These are phyloP conservation scores for Neogobius melanostomus DNA, from an alignment of 2,113 vertebrate species.

Conservation along the genomic window DNA sequence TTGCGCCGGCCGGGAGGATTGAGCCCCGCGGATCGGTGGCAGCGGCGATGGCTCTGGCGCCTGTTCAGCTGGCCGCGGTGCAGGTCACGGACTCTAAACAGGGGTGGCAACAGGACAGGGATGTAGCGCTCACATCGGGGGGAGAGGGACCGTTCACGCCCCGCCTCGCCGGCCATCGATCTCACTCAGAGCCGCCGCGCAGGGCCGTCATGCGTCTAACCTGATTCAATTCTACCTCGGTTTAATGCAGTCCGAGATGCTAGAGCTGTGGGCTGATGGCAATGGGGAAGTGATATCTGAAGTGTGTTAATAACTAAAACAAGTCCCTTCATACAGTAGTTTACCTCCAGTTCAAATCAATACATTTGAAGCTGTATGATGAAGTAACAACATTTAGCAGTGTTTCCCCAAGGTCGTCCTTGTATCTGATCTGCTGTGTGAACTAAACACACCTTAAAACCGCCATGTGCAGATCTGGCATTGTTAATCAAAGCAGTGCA, in stretches of 20 bases:
- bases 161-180: constrained; percentile 53
- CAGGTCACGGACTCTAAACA: constrained; percentile 23
- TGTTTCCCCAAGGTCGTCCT: too few relatives aligned
- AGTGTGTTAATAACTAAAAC: constrained; percentile 1
- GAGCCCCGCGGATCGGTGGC: constrained; percentile 34
- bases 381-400: too few relatives aligned
- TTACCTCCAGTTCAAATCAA: too few relatives aligned
- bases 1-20: constrained; percentile 27
- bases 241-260: constrained; percentile 31
- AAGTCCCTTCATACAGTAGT: background rate
- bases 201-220: constrained; percentile 48
- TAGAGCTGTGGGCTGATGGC: constrained; percentile 6
- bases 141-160: constrained; percentile 47
- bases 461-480: too few relatives aligned
- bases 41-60: constrained; percentile 7
- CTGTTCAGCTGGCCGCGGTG: background rate
- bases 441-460: too few relatives aligned
- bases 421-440: too few relatives aligned
- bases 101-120: constrained; percentile 40
- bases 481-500: too few relatives aligned
- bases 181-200: constrained; percentile 49
- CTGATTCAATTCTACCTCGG: constrained; percentile 57
- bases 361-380: too few relatives aligned
- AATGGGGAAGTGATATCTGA: constrained; percentile 27
- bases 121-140: constrained; percentile 33